Conservation (phyloP, 2,113 vertebrate genomes). For the Pleuronectes platessa region DNA sequence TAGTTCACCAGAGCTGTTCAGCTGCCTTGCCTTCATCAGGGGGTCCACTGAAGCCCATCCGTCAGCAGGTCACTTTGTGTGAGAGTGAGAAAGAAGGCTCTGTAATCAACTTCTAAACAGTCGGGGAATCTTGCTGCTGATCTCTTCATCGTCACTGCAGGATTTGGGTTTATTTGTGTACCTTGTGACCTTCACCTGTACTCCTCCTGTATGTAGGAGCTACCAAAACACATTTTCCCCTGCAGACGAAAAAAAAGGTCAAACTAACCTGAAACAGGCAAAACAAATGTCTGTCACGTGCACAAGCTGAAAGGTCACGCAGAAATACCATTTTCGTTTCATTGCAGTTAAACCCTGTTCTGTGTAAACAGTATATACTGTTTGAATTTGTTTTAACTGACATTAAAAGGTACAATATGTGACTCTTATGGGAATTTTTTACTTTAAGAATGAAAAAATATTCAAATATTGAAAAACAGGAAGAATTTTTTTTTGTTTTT, state of each 20-base stretch:
- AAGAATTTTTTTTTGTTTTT: too few species aligned
- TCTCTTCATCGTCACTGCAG: background rate
- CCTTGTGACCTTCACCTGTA: conserved; percentile 16
- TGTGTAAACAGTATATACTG: too few species aligned
- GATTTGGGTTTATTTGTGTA: background rate
- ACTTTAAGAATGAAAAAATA: background rate
- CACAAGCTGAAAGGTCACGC: conserved; percentile 45
- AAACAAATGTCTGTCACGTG: conserved; percentile 22
- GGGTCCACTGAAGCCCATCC: too few species aligned
- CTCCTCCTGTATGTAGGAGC: conserved; percentile 30
- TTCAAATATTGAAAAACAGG: background rate
- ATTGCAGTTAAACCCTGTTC: background rate
- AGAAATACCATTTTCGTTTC: background rate
- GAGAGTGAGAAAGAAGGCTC: too few species aligned
- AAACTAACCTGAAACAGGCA: conserved; percentile 19
- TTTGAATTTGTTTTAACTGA: background rate
- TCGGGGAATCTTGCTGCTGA: background rate
- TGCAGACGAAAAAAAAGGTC: conserved; percentile 24
- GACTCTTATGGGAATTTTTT: too few species aligned
- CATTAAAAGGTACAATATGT: too few species aligned
- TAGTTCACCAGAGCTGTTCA: too few species aligned
- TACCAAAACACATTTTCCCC: conserved; percentile 21
- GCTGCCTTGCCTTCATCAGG: too few species aligned
- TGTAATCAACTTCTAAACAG: background rate
- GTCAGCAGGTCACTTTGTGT: background rate